A percentile compares a stretch with the other conserved stretches of the same genome.
Evolutionary conservation across 1,140 invertebrate species (phyloP).

Genomic region (Notospermus geniculatus): DNA sequence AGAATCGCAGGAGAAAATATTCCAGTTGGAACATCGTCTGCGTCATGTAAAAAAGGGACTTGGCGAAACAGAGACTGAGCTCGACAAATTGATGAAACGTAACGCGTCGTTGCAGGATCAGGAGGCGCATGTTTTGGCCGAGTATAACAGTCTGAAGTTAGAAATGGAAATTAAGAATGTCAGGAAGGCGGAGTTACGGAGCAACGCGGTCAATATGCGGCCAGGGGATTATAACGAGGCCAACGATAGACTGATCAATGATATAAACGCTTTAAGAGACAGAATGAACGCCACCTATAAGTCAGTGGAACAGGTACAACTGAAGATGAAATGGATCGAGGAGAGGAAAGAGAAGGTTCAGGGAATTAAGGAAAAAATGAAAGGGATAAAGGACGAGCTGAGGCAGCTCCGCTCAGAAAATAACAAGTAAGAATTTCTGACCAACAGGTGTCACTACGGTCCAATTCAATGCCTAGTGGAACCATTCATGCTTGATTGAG

Average conservation of each 20-base stretch:
- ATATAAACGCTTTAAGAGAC: neutral
- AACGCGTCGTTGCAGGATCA: constrained; percentile 23
- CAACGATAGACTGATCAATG: constrained; percentile 3
- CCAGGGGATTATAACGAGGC: constrained; percentile 24
- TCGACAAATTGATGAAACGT: constrained; percentile 25
- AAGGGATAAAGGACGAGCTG: constrained; percentile 17
- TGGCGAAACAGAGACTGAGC: constrained; percentile 20
- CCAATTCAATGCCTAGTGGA: too few relatives aligned
- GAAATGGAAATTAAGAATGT: constrained; percentile 35
- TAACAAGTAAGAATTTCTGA: neutral
- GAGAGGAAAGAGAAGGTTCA: constrained; percentile 6
- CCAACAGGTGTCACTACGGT: too few relatives aligned
- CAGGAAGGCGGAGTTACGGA: constrained; percentile 21
- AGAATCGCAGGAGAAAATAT: constrained; percentile 28
- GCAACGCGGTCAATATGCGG: constrained; percentile 7
- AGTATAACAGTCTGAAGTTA: constrained; percentile 28
- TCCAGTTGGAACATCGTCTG: constrained; percentile 31
- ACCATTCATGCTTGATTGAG: too few relatives aligned
- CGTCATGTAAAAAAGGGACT: constrained; percentile 26
- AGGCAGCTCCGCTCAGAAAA: constrained; percentile 12
- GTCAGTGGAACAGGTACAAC: constrained; percentile 25
- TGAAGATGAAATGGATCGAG: constrained; percentile 23
- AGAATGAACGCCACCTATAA: constrained; percentile 18
- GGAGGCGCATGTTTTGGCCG: constrained; percentile 16
- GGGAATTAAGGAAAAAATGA: constrained; percentile 17